Base-by-base conservation (phyloP, 2,888 invertebrate genomes). In the Diplolepis rosae region DNA sequence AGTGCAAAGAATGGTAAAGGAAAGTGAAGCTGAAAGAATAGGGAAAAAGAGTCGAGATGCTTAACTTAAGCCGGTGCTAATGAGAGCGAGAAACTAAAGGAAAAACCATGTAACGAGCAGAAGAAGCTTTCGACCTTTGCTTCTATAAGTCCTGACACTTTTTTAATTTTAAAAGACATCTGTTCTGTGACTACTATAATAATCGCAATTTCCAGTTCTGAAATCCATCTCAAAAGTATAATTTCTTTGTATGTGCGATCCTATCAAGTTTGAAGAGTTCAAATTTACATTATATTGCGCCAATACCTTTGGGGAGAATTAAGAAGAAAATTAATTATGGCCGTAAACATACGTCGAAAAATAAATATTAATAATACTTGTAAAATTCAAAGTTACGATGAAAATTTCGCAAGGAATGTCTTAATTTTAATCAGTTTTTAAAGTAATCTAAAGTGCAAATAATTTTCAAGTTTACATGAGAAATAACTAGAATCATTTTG, bases 121-220 rank as follows among this genome's bases (percentile, higher is more conserved):
- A 85, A 84, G 85, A 78, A 84, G 85, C 84, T 86, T 86, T 85
- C 76, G 76, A 82, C 81, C 84, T 82, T 86, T 82, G 78, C 79
- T 70, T 82, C 77, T 80, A n/a, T n/a, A 83, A 86, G 84, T 85
- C 74, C 76, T 28, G 70, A 69, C 65, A 74, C 71, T 76, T 76
- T 76, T 76, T 54, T 66, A 50, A 69, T 72, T 71, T 72, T 32
- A 73, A 70, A 73, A 75, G 70, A 73, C 73, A 73, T 70, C 61
- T 61, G 35, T n/a, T n/a, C n/a, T n/a, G 35, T 61, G 56, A 61
- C 56, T 22, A 22, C 56, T 61, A 3, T 61, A n/a, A 35, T 61
- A 35, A 39, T 24, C 35, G n/a, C 35, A 61, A 13, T 39, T 35
- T 35, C 24, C 39, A 35, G 32, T 45, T 45, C 45, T 15, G 7